Conservation (phyloP, 2,113 vertebrate species). For the Sylvilagus bachmani region DNA sequence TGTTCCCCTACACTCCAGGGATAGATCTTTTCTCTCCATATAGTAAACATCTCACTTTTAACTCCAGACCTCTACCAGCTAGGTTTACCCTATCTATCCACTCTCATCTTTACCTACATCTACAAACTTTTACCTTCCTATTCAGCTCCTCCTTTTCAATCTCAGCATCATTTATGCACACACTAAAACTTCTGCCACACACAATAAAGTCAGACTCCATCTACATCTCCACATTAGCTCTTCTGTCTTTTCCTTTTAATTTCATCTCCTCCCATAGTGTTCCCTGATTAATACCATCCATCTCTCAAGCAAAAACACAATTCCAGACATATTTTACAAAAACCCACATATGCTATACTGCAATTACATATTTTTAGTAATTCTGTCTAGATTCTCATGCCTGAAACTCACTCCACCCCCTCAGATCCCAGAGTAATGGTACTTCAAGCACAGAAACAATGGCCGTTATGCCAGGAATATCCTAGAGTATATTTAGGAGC, state of each 20-base stretch:
- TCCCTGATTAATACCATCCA: background rate
- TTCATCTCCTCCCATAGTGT: background rate
- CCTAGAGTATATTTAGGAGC: background rate
- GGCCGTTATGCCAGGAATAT: background rate
- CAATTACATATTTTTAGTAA: background rate
- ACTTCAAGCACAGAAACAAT: constrained; percentile 26
- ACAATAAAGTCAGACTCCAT: background rate
- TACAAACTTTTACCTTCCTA: background rate
- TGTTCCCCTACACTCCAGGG: background rate
- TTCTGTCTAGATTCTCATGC: background rate
- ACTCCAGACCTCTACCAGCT: background rate
- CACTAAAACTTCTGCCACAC: too few relatives aligned
- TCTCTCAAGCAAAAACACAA: background rate
- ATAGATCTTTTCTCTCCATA: background rate
- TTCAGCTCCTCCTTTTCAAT: background rate
- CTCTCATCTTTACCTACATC: background rate
- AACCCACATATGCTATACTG: background rate
- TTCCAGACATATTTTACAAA: background rate
- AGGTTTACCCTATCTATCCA: background rate
- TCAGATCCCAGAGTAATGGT: background rate
- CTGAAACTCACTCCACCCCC: background rate
- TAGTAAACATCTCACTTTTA: background rate
- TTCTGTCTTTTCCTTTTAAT: background rate
- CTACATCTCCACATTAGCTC: background rate
- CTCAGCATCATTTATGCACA: background rate